phyloP scores from a whole-genome alignment of 2,888 invertebrate genomes.

The Oligia strigilis region DNA sequence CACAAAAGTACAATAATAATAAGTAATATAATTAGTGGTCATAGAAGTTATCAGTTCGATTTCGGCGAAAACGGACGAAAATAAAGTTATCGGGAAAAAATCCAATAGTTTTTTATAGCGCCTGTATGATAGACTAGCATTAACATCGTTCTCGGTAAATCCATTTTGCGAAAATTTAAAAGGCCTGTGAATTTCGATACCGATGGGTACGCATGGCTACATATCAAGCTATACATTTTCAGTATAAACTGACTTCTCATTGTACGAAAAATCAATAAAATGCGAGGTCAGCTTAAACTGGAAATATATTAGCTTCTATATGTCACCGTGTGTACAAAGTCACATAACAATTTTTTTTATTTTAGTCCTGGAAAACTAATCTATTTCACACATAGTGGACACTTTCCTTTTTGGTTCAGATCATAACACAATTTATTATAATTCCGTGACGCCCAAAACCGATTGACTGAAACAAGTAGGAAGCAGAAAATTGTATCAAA shows the following conservation, averaged over 20 bases:
- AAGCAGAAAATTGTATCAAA: conserved; percentile 34
- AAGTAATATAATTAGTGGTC: neutral
- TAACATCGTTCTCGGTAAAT: neutral
- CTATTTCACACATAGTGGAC: neutral
- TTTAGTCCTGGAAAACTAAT: neutral
- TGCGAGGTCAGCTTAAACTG: too few species aligned
- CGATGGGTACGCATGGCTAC: neutral
- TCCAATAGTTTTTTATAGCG: neutral
- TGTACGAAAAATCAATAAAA: too few species aligned
- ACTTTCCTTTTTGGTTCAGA: neutral
- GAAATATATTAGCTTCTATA: too few species aligned
- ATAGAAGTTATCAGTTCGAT: neutral
- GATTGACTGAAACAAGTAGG: conserved; percentile 25
- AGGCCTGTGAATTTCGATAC: neutral
- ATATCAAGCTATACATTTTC: too few species aligned
- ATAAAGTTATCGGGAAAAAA: neutral
- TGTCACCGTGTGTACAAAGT: neutral
- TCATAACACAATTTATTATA: conserved; percentile 14
- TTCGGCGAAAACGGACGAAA: neutral
- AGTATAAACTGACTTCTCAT: too few species aligned
- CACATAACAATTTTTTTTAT: neutral
- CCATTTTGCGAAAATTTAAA: too few species aligned
- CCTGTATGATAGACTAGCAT: neutral
- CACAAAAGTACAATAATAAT: too few species aligned
- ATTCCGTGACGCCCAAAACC: conserved; percentile 8